Percentiles rank a stretch among this genome's conserved stretches.
These are phyloP conservation scores for Coreoperca whiteheadi DNA, from an alignment of 2,113 vertebrate species.

Conservation along the genomic window DNA sequence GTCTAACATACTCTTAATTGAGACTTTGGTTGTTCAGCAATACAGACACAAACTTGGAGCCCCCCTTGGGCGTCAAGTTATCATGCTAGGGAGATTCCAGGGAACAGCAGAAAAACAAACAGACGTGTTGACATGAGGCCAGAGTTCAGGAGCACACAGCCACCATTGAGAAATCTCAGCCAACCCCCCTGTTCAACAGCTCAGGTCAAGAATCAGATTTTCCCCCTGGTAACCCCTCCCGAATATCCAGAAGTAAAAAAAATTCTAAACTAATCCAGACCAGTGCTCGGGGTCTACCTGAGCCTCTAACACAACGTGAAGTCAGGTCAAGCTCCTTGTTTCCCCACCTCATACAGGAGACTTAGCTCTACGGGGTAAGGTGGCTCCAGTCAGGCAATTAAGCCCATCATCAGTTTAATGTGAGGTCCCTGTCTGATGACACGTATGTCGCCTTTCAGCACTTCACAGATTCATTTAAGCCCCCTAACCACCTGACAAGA, in stretches of 20 bases:
- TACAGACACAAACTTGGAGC: constrained; percentile 45
- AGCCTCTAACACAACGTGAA: constrained; percentile 41
- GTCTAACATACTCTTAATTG: constrained; percentile 66
- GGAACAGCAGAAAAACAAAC: constrained; percentile 78
- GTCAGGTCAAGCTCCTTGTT: constrained; percentile 61
- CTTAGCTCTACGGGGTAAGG: constrained; percentile 58
- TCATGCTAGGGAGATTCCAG: constrained; percentile 66
- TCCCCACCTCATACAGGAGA: constrained; percentile 41
- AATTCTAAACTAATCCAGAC: constrained; percentile 66
- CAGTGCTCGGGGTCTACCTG: constrained; percentile 50
- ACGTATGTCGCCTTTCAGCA: constrained; percentile 72
- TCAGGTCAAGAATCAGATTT: constrained; percentile 72
- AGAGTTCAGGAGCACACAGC: constrained; percentile 79
- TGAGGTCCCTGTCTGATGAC: constrained; percentile 74
- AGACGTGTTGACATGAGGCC: constrained; percentile 77
- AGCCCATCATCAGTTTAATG: constrained; percentile 73
- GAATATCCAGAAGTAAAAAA: constrained; percentile 71
- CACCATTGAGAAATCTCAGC: constrained; percentile 70
- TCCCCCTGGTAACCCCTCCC: constrained; percentile 35
- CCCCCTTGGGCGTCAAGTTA: constrained; percentile 57
- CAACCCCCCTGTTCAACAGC: constrained; percentile 39
- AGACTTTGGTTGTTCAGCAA: constrained; percentile 50
- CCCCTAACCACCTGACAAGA: constrained; percentile 62
- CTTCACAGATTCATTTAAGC: constrained; percentile 77
- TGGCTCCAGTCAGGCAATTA: constrained; percentile 75